These are phyloP conservation scores for Herminia tarsipennalis DNA, from an alignment of 2,888 invertebrate species.

Conservation along the genomic window DNA sequence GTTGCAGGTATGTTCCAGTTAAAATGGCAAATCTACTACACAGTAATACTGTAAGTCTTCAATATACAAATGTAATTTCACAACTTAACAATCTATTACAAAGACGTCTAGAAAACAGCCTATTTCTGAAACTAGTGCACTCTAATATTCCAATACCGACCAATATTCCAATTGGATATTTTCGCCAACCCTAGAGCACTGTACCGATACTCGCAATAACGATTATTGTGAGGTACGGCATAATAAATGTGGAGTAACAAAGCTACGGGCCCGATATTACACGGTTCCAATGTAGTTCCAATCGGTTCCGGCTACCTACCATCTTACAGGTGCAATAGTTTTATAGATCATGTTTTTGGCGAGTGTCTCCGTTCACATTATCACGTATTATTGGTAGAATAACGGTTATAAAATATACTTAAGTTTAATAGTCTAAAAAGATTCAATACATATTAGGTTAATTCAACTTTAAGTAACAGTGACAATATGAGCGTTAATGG, in stretches of 20 bases:
- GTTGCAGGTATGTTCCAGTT: conserved; percentile 9
- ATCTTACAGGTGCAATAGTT: conserved; percentile 4
- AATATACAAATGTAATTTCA: not conserved
- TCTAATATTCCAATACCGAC: too few species aligned
- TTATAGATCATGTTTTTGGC: not conserved
- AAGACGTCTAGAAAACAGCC: too few species aligned
- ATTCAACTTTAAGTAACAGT: too few species aligned
- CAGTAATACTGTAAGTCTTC: not conserved
- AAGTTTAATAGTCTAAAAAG: too few species aligned
- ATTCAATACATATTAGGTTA: too few species aligned
- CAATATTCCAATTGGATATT: not conserved
- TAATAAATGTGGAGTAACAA: conserved; percentile 49
- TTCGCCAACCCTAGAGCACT: conserved; percentile 23
- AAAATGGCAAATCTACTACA: not conserved
- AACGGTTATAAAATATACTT: not conserved
- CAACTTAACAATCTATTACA: too few species aligned
- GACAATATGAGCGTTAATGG: too few species aligned
- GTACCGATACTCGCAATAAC: conserved; percentile 25
- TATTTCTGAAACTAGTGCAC: too few species aligned
- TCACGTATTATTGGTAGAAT: not conserved
- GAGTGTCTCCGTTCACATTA: not conserved
- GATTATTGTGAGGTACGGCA: conserved; percentile 32
- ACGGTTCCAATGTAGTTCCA: conserved; percentile 24
- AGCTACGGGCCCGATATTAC: conserved; percentile 35
- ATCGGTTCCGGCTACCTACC: conserved; percentile 21